Evolutionary conservation across 2,113 vertebrate species (phyloP).

Genomic region (Tamias sibiricus): DNA sequence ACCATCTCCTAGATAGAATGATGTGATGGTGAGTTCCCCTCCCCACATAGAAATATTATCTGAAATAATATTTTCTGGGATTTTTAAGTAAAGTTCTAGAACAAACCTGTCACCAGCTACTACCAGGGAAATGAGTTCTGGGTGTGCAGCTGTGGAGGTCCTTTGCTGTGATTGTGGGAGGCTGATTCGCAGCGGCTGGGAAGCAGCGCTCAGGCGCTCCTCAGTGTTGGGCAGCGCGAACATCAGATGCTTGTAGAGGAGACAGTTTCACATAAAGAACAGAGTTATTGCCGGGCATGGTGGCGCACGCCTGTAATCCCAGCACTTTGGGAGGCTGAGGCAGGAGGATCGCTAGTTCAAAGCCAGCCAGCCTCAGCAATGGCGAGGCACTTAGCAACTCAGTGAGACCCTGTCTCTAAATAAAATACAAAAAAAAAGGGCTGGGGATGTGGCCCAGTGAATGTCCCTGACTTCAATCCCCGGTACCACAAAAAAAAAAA

Average conservation of each 20-base stretch:
- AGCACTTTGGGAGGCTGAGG: no score
- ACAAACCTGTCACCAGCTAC: background rate
- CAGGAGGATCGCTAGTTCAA: no score
- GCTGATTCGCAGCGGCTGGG: background rate
- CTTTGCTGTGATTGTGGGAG: background rate
- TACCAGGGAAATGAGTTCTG: background rate
- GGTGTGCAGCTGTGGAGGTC: background rate
- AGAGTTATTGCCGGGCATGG: background rate
- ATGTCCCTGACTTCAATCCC: no score
- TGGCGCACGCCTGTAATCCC: no score
- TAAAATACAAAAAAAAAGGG: no score
- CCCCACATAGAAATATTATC: background rate
- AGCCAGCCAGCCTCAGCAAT: no score
- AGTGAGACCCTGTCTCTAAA: no score
- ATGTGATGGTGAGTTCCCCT: background rate
- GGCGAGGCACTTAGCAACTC: no score
- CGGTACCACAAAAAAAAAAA: no score
- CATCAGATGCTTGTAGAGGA: background rate
- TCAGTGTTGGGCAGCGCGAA: conserved; percentile 59
- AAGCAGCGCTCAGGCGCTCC: conserved; percentile 72
- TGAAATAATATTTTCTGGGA: conserved; percentile 20
- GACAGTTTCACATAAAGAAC: background rate
- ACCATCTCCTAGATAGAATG: background rate
- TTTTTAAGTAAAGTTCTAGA: conserved; percentile 21
- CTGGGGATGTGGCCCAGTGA: no score